These are phyloP conservation scores for Eilema depressum DNA, from an alignment of 2,888 invertebrate genomes.

Conservation along the genomic window DNA sequence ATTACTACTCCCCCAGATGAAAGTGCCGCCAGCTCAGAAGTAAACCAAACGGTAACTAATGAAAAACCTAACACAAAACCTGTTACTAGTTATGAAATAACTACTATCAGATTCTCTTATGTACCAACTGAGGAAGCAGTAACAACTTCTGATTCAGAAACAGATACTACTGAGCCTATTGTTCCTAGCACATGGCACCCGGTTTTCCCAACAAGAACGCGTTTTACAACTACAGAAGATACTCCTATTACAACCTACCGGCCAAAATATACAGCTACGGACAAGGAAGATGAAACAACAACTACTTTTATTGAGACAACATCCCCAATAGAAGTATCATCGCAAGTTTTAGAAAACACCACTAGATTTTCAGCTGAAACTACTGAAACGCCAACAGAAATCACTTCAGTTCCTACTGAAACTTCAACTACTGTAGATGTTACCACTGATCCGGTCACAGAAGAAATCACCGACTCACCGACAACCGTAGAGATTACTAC, in stretches of 20 bases:
- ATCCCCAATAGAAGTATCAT: conserved; percentile 68
- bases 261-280: conserved; percentile 72
- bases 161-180: conserved; percentile 41
- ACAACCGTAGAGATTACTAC: conserved; percentile 1
- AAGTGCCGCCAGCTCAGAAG: conserved; percentile 61
- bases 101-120: conserved; percentile 81
- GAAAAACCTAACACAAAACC: conserved; percentile 57
- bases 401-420: conserved; percentile 34
- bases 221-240: conserved; percentile 63
- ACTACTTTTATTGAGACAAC: conserved; percentile 68
- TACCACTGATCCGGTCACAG: conserved; percentile 32
- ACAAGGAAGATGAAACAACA: conserved; percentile 64
- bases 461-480: conserved; percentile 23
- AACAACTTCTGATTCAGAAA: conserved; percentile 39
- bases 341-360: conserved; percentile 64
- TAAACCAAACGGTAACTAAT: conserved; percentile 60
- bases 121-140: conserved; percentile 68
- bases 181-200: conserved; percentile 70
- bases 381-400: conserved; percentile 42
- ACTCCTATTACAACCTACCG: conserved; percentile 78
- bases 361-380: conserved; percentile 52
- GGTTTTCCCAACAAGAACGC: conserved; percentile 69
- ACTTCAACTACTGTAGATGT: conserved; percentile 38
- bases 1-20: conserved; percentile 81
- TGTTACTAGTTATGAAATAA: conserved; percentile 74